Conservation (phyloP, 2,888 invertebrate genomes). For the Eupsilia transversa region DNA sequence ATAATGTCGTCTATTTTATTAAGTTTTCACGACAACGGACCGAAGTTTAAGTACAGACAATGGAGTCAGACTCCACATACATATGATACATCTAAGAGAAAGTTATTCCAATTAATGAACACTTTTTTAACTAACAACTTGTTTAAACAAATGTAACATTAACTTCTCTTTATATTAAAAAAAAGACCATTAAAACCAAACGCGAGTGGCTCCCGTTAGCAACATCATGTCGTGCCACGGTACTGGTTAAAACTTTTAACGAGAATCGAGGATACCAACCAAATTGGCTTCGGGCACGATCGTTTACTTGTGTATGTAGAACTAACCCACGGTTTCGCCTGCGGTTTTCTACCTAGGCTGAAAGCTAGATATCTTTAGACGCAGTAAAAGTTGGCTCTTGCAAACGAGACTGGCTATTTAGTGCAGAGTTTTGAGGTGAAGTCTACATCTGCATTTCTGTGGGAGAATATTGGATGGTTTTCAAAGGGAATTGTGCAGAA, state of each 20-base stretch:
- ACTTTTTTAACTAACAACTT: not conserved
- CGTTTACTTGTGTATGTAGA: constrained; percentile 40
- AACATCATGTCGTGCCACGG: constrained; percentile 29
- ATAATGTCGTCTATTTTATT: not conserved
- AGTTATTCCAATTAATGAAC: not conserved
- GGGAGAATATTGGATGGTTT: not conserved
- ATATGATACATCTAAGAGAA: not conserved
- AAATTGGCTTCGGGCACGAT: constrained; percentile 64
- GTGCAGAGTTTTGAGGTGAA: not conserved
- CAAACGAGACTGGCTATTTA: constrained; percentile 20
- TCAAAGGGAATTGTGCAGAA: not conserved
- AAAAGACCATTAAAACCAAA: constrained; percentile 13
- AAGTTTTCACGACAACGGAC: not conserved
- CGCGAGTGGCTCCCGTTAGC: constrained; percentile 3
- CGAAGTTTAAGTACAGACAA: not conserved
- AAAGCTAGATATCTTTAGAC: constrained; percentile 29
- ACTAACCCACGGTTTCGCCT: constrained; percentile 15
- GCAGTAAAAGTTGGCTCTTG: constrained; percentile 41
- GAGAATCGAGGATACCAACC: constrained; percentile 55
- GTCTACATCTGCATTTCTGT: constrained; percentile 18
- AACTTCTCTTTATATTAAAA: constrained; percentile 4
- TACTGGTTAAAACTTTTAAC: constrained; percentile 66
- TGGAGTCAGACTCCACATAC: not conserved
- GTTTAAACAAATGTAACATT: constrained; percentile 11
- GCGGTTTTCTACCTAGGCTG: constrained; percentile 53